phyloP scores from a whole-genome alignment of 1,140 invertebrate genomes.

The Trinorchestia longiramus region DNA sequence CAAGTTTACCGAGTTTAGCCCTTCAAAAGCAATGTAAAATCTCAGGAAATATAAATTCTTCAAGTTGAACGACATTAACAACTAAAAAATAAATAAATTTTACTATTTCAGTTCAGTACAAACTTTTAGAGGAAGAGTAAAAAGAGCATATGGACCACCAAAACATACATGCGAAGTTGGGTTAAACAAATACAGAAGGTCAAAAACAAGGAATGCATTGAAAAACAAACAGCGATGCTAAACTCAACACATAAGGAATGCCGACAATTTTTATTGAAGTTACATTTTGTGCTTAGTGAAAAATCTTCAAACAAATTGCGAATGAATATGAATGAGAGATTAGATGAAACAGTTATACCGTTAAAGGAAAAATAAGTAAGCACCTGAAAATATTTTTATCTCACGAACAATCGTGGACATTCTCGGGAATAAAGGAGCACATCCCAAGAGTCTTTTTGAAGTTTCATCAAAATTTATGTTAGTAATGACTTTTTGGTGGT shows the following conservation, averaged over 20 bases:
- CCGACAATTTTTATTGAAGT: background rate
- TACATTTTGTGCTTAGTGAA: background rate
- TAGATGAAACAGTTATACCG: background rate
- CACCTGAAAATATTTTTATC: background rate
- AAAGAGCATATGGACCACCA: background rate
- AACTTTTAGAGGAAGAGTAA: background rate
- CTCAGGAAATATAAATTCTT: background rate
- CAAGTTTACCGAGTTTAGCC: background rate
- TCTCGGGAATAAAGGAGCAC: background rate
- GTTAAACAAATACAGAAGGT: background rate
- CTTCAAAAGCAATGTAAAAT: background rate
- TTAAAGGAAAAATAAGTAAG: background rate
- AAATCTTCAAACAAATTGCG: background rate
- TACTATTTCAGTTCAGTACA: background rate
- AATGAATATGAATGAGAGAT: background rate
- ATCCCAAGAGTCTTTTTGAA: background rate
- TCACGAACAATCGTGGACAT: background rate
- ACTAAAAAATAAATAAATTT: background rate
- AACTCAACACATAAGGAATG: background rate
- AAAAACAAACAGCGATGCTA: background rate
- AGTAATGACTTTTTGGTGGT: background rate
- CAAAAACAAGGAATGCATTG: background rate
- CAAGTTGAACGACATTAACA: background rate
- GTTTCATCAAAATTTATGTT: background rate
- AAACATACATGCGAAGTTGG: background rate